Conservation (phyloP, 1,140 invertebrate genomes). For the Whitmania pigra region DNA sequence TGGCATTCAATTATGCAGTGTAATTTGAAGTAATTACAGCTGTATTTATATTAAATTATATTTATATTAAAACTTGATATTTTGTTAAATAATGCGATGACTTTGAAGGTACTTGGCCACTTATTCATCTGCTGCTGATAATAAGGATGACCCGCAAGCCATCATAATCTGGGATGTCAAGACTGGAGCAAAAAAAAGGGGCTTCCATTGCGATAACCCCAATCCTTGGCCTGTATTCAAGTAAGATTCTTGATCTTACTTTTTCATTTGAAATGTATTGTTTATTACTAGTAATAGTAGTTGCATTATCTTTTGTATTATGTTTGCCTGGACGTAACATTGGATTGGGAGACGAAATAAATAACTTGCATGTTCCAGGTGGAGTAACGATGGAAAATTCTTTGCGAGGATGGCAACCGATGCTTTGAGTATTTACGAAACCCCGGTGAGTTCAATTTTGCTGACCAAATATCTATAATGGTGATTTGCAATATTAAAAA, state of each 20-base stretch:
- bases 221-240: conserved; percentile 77
- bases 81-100: neutral
- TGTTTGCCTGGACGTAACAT: too few relatives aligned
- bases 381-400: conserved; percentile 92
- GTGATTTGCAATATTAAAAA: neutral
- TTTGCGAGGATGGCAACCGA: conserved; percentile 64
- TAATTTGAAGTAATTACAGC: neutral
- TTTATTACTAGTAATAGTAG: too few relatives aligned
- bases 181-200: conserved; percentile 75
- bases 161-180: conserved; percentile 70
- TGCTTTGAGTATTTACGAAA: conserved; percentile 85
- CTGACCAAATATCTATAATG: neutral
- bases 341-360: too few relatives aligned
- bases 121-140: conserved; percentile 64
- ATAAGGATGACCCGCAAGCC: conserved; percentile 43
- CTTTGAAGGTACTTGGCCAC: conserved; percentile 66
- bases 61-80: neutral
- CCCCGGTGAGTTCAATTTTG: conserved; percentile 41
- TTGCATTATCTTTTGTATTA: too few relatives aligned
- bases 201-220: conserved; percentile 70
- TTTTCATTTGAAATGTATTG: neutral
- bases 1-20: neutral
- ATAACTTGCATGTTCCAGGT: conserved; percentile 41
- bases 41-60: neutral
- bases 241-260: conserved; percentile 27